phyloP scores from a whole-genome alignment of 2,113 vertebrate genomes.

The Arvicanthis niloticus region DNA sequence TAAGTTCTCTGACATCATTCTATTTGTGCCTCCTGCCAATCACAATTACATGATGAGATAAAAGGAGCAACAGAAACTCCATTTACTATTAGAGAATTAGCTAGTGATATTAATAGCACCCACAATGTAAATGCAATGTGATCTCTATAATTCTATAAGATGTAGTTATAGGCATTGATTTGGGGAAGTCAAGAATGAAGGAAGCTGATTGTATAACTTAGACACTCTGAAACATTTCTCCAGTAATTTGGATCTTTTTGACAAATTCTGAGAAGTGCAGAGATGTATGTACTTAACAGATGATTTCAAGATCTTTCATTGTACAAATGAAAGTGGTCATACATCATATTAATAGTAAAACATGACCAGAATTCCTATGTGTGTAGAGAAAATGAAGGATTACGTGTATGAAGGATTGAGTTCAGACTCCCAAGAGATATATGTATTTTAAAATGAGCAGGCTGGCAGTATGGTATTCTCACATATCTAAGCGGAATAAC shows the following conservation, averaged over 20 bases:
- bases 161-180: background rate
- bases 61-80: background rate
- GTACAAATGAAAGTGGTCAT: background rate
- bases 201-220: background rate
- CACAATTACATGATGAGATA: background rate
- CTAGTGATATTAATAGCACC: constrained; percentile 16
- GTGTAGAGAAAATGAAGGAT: constrained; percentile 53
- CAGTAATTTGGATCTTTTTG: constrained; percentile 21
- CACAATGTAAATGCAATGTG: background rate
- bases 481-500: constrained; percentile 65
- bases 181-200: background rate
- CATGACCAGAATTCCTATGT: background rate
- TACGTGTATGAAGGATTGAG: constrained; percentile 45
- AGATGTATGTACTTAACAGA: constrained; percentile 26
- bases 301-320: constrained; percentile 48
- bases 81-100: background rate
- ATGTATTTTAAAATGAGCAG: constrained; percentile 52
- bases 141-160: background rate
- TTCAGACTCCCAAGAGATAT: constrained; percentile 21
- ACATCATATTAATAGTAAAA: constrained; percentile 3
- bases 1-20: constrained; percentile 29
- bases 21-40: background rate
- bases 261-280: constrained; percentile 15
- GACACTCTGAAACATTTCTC: constrained; percentile 12
- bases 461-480: constrained; percentile 33